Percentiles rank a stretch among this genome's conserved stretches.
Evolutionary conservation across 2,797 vertebrate species (phyloP).

Genomic region (Sebastes iracundus): DNA sequence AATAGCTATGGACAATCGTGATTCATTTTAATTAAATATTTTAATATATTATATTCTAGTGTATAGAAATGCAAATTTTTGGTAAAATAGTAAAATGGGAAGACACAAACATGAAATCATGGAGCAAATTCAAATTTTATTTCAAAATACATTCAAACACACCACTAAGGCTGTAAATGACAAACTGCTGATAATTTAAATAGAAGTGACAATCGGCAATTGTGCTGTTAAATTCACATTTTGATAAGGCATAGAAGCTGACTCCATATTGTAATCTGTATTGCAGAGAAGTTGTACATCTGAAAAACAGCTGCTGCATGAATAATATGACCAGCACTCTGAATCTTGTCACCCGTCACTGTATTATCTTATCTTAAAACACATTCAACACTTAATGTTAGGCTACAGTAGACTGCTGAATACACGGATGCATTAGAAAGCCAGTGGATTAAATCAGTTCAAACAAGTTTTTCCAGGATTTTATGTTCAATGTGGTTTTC

Average conservation of each 20-base stretch:
- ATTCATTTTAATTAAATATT: no score
- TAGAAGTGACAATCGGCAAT: neutral
- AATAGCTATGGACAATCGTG: no score
- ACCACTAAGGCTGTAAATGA: slow-evolving; percentile 6
- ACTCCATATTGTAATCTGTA: neutral
- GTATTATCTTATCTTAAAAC: neutral
- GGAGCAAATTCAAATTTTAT: slow-evolving; percentile 23
- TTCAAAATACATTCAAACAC: slow-evolving; percentile 35
- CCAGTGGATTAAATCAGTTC: neutral
- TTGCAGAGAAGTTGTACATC: neutral
- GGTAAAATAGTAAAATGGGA: neutral
- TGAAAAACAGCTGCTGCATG: neutral
- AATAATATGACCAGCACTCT: neutral
- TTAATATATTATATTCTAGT: neutral
- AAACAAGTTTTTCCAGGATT: neutral
- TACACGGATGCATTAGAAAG: fast-evolving
- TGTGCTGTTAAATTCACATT: slow-evolving; percentile 12
- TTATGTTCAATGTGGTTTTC: neutral
- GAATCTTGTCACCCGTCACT: neutral
- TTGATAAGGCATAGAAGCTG: slow-evolving; percentile 33
- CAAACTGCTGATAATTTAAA: neutral
- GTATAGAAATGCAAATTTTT: neutral
- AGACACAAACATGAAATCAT: neutral
- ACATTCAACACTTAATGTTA: neutral
- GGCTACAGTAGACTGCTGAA: neutral